Evolutionary conservation across 2,113 vertebrate species (phyloP).

Genomic region (Leuciscus idus): DNA sequence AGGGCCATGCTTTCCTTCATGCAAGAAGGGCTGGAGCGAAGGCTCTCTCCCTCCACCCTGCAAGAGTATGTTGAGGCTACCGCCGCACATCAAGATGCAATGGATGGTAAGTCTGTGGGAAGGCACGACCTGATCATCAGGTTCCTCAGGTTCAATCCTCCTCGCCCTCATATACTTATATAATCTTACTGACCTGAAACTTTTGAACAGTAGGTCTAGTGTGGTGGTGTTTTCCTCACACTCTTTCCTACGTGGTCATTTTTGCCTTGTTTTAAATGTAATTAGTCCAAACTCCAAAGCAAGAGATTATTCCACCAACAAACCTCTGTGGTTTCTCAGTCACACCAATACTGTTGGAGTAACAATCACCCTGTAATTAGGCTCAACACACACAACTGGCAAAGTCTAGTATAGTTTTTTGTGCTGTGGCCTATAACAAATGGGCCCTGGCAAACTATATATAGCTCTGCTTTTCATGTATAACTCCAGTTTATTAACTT

Average conservation of each 20-base stretch:
- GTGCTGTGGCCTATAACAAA: not conserved
- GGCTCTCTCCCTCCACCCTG: too few species aligned
- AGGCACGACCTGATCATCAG: too few species aligned
- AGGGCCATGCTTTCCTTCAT: too few species aligned
- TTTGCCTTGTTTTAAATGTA: not conserved
- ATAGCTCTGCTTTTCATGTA: not conserved
- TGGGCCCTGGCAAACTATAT: not conserved
- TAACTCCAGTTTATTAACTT: not conserved
- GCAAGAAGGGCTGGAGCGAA: too few species aligned
- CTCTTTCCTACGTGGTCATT: not conserved
- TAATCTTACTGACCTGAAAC: not conserved
- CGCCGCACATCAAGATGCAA: too few species aligned
- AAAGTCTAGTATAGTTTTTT: not conserved
- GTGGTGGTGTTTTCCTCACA: not conserved
- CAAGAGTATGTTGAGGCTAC: too few species aligned
- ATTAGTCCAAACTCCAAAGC: not conserved
- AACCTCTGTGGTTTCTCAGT: slow-evolving; percentile 4
- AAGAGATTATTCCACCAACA: not conserved
- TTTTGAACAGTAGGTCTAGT: not conserved
- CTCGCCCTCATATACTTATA: too few species aligned
- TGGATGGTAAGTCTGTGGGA: too few species aligned
- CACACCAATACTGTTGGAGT: not conserved
- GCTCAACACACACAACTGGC: not conserved
- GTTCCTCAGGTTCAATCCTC: too few species aligned
- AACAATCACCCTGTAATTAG: not conserved